Base-by-base conservation (phyloP, 2,888 invertebrate species). In the Stomorhina lunata region DNA sequence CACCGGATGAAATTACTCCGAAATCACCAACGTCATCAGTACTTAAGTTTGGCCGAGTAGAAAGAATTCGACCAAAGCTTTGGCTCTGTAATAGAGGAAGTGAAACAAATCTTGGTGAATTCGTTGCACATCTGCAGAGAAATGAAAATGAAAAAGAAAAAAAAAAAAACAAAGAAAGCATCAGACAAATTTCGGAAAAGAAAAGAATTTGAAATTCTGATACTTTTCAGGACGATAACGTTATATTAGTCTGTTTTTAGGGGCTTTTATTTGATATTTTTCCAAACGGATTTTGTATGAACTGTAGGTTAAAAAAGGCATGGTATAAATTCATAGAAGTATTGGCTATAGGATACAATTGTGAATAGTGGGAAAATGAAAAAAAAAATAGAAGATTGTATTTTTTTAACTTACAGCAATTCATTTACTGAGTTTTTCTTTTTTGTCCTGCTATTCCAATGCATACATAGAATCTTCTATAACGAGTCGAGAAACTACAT, bases 341-440 rank as follows among this genome's bases (percentile, higher is more conserved):
- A n/a, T n/a, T n/a, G n/a, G n/a, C n/a, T n/a, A n/a, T n/a, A n/a
- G n/a, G n/a, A n/a, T n/a, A n/a, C n/a, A n/a, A n/a, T n/a, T n/a
- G n/a, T n/a, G n/a, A n/a, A n/a, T n/a, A 55, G 27, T 43, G 32
- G 43, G 4, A 17, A 43, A 53, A 75, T 45, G 43, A 15, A 75
- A 63, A 53, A n/a, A n/a, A n/a, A 27, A 4, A 48, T 48, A 48
- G 48, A 61, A 37, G 4, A 59, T n/a, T 63, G 10, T 40, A n/a
- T n/a, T n/a, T n/a, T n/a, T n/a, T 61, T 48, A 50, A 65, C 43
- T 65, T 65, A 6, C 40, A 65, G 17, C 12, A 25, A 55, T 45
- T 55, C 65, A 55, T 43, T 32, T 17, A n/a, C 20, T 15, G n/a
- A 50, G 15, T 15, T n/a, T n/a, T n/a, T n/a, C 66, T 50, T 34